Conservation (phyloP, 2,888 invertebrate genomes). For the Rhingia rostrata region DNA sequence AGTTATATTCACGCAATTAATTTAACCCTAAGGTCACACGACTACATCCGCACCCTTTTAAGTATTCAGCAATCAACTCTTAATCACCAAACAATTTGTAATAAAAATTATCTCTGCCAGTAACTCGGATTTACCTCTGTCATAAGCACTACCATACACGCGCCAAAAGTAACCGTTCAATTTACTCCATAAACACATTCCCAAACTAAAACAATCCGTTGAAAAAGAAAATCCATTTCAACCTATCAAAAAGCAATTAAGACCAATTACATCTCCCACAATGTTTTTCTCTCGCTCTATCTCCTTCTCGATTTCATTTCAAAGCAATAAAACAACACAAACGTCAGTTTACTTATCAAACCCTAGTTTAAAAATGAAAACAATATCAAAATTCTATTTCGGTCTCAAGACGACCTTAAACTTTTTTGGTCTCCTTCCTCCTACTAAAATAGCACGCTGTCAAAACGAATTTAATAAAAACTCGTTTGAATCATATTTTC, state of each 20-base stretch:
- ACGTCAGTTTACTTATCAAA: conserved; percentile 44
- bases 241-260: conserved; percentile 51
- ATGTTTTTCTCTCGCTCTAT: background rate
- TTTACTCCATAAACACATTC: background rate
- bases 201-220: background rate
- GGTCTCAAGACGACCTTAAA: conserved; percentile 52
- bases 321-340: background rate
- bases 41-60: too few relatives aligned
- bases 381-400: conserved; percentile 40
- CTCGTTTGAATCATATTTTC: conserved; percentile 54
- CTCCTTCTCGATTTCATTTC: background rate
- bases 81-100: too few relatives aligned
- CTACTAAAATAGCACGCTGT: background rate
- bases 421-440: conserved; percentile 13
- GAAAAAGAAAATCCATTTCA: conserved; percentile 3
- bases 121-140: too few relatives aligned
- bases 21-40: too few relatives aligned
- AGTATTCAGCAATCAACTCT: too few relatives aligned
- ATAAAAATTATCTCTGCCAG: too few relatives aligned
- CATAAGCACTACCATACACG: too few relatives aligned
- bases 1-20: too few relatives aligned
- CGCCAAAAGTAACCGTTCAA: too few relatives aligned
- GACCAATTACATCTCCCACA: conserved; percentile 30
- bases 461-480: conserved; percentile 31
- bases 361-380: conserved; percentile 44